Base-by-base conservation (phyloP, 2,888 invertebrate species). In the Aplocera efformata region DNA sequence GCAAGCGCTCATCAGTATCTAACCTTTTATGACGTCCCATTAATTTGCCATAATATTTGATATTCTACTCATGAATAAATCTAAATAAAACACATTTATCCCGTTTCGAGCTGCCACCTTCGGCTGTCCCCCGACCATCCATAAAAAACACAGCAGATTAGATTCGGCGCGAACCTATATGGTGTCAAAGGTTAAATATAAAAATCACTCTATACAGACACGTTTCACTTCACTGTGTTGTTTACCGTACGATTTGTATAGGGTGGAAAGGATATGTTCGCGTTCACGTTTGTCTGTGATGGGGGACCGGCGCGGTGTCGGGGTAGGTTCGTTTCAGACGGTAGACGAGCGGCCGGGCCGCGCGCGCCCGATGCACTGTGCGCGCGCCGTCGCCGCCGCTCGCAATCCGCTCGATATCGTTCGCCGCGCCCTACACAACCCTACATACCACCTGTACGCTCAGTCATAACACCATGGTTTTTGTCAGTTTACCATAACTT, bases 391-490 rank as follows among this genome's bases (percentile, higher is more conserved):
- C 23, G 32, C 42, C 22, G 70, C 65, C 72, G 70, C 71, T 63
- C 63, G 60, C 64, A 56, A 66, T 50, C 44, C 59, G 54, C 69
- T 64, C 74, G 76, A 73, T 76, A 45, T 75, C 66, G 70, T 75
- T 72, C 53, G 51, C 63, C 83, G 79, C 85, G 79, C 84, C 83
- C 82, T 76, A 71, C 68, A 65, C 62, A 58, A 58, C 67, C 72
- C 67, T 66, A 63, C 75, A 76, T 76, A 75, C 82, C 85, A 86
- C 86, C 85, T 86, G 85, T 85, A 74, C 47, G 40, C 79, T 75
- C 77, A 70, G 79, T 78, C 85, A 82, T 72, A 82, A 85, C 84
- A 83, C 72, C 73, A 68, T 73, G 70, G 73, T 70, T 22, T 31
- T 10, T 22, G 22, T 31, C 30, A 7, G 21, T 21, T 21, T 7